These are phyloP conservation scores for Myxocyprinus asiaticus DNA, from an alignment of 2,113 vertebrate species.

Conservation along the genomic window DNA sequence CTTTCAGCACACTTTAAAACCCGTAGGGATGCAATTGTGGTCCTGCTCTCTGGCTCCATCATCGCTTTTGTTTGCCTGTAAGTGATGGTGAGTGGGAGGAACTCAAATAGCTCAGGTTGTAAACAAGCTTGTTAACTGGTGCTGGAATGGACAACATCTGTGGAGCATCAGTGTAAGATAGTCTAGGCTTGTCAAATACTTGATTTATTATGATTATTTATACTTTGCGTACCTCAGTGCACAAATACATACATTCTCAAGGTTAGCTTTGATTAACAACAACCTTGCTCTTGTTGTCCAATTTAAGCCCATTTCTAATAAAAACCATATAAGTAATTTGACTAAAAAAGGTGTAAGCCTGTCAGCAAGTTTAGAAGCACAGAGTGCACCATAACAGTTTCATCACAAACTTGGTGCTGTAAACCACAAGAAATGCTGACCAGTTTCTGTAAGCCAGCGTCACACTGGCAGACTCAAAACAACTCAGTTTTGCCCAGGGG, in stretches of 20 bases:
- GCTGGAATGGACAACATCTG: conserved; percentile 6
- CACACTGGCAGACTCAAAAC: no score
- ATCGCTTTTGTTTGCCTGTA: conserved; percentile 19
- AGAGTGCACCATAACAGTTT: no score
- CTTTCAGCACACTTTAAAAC: conserved; percentile 58
- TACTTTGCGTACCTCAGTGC: not conserved
- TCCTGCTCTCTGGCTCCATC: conserved; percentile 57
- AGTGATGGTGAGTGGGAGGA: conserved; percentile 42
- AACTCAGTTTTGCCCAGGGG: no score
- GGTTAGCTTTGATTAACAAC: not conserved
- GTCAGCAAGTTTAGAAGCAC: no score
- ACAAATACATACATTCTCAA: not conserved
- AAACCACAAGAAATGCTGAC: no score
- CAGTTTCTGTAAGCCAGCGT: no score
- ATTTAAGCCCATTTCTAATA: no score
- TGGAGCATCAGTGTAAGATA: not conserved
- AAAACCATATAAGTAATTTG: no score
- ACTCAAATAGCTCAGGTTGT: conserved; percentile 26
- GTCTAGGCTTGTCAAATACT: not conserved
- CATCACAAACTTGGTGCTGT: no score
- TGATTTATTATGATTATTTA: not conserved
- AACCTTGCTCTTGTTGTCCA: not conserved
- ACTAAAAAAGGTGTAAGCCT: no score
- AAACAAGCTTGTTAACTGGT: conserved; percentile 37
- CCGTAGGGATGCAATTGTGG: conserved; percentile 63